Evolutionary conservation across 2,797 vertebrate species (phyloP), one percentile per base, ranked within the genome.

Genomic region (Perodicticus potto): DNA sequence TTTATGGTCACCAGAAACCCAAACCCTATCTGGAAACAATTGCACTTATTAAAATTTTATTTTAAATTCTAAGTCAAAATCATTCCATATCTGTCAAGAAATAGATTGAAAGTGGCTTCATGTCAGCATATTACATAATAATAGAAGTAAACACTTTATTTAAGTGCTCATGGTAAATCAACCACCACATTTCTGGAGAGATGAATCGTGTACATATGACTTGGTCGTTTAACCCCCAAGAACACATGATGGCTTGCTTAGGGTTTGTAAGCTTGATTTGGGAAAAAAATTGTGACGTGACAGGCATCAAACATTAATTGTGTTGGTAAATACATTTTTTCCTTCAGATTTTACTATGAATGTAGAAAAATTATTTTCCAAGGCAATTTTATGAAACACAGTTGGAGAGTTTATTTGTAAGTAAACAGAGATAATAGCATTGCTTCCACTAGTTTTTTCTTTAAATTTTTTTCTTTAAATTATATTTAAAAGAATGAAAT

Each of bases 161-260:
- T 92, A 95, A 97, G 57, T 91, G 34, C 29, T 97, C 86, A 57
- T 70, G 84, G 63, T 87, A 97, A 96, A 96, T 89, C 90, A 96
- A 40, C 29, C 61, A 14, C 11, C 83, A 65, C 93, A 69, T 16
- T 5, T 49, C 45, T 70, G 29, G 10, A 12, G 88, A 6, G 37
- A 97, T 93, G 85, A 86, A 86, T 7, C 95, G 25, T 63, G 53
- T 87, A 93, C 95, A 93, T 5, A 0, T 93, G 27, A 40, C 7
- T 53, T 12, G 16, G 0, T 53, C 10, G 93, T 37, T 17, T 29
- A 5, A 0, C 93, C 59, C 78, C 25, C 23, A 93, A 86, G 67
- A 43, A 83, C 13, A 72, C 29, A 40, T 77, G 65, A 12, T 23
- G 80, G 23, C 81, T 92, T 96, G 34, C 16, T 7, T 40, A 55